Conservation (phyloP, 2,113 vertebrate genomes). For the Odobenus rosmarus region DNA sequence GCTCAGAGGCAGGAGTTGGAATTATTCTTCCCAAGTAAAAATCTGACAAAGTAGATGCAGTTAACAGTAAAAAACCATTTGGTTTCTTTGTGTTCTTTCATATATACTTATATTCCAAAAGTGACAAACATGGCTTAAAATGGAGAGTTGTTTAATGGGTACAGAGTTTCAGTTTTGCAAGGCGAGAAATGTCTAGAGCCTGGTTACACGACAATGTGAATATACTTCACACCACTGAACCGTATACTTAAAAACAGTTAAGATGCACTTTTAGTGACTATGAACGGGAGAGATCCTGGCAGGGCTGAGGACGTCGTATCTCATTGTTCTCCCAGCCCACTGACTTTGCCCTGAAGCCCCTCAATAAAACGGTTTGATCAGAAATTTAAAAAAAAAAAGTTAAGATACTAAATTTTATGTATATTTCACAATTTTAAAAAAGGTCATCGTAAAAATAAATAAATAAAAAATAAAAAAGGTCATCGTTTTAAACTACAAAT, state of each 20-base stretch:
- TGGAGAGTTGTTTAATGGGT: neutral
- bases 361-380: neutral
- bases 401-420: neutral
- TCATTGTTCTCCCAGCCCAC: neutral
- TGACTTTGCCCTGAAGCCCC: neutral
- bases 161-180: neutral
- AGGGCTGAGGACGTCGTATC: neutral
- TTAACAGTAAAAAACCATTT: neutral
- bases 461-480: neutral
- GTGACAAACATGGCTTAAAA: neutral
- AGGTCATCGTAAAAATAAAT: too few species aligned
- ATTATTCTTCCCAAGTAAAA: neutral
- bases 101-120: neutral
- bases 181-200: neutral
- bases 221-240: neutral
- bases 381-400: neutral
- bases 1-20: neutral
- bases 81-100: neutral
- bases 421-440: neutral
- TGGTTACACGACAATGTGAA: neutral
- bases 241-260: neutral
- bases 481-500: constrained; percentile 8
- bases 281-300: neutral
- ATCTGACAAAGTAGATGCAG: neutral
- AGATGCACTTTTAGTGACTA: neutral